Percentiles rank a stretch among this genome's conserved stretches.
phyloP scores from a whole-genome alignment of 1,140 invertebrate genomes.

The Capitella teleta region DNA sequence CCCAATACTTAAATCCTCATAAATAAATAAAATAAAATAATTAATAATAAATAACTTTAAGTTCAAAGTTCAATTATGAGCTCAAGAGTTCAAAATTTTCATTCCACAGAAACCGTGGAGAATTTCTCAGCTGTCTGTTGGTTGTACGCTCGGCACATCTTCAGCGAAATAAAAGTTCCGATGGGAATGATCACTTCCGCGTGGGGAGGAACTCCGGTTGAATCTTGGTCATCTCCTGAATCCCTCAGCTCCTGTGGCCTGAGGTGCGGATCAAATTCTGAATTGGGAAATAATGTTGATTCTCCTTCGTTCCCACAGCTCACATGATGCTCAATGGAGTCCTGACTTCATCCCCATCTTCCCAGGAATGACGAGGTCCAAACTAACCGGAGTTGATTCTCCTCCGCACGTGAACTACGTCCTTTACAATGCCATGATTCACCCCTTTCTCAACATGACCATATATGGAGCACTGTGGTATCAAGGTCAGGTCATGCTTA shows the following conservation, averaged over 20 bases:
- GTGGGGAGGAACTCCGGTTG: conserved; percentile 33
- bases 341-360: too few species aligned
- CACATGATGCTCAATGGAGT: background rate
- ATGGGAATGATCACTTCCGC: conserved; percentile 25
- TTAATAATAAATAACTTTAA: too few species aligned
- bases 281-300: too few species aligned
- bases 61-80: too few species aligned
- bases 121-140: conserved; percentile 19
- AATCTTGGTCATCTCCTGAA: conserved; percentile 31
- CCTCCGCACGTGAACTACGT: too few species aligned
- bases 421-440: conserved; percentile 36
- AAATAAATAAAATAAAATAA: too few species aligned
- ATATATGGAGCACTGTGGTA: conserved; percentile 34
- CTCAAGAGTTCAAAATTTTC: background rate
- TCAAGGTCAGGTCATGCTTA: conserved; percentile 33
- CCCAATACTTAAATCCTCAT: too few species aligned
- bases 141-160: conserved; percentile 24
- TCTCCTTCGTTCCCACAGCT: background rate
- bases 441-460: conserved; percentile 25
- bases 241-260: conserved; percentile 12
- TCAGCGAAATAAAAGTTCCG: conserved; percentile 19
- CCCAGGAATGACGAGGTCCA: too few species aligned
- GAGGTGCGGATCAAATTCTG: too few species aligned
- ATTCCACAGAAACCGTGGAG: background rate
- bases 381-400: background rate